Evolutionary conservation across 2,113 vertebrate species (phyloP).

Genomic region (Mohoua ochrocephala): DNA sequence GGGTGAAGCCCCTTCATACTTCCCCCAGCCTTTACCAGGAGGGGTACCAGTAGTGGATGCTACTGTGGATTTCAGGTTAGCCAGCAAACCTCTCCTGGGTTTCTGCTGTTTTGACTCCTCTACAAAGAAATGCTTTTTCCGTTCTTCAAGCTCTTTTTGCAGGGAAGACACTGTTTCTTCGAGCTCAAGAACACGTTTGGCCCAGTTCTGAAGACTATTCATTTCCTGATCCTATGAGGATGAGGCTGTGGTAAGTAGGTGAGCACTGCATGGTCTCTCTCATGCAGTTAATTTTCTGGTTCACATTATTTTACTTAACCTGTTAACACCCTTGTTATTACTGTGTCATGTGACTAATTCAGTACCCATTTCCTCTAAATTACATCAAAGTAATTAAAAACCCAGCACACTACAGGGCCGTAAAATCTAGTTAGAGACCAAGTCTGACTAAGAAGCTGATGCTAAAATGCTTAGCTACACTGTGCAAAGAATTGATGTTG

Average conservation of each 20-base stretch:
- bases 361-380: neutral
- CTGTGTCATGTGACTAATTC: neutral
- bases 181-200: conserved; percentile 65
- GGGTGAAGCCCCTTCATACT: neutral
- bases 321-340: neutral
- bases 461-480: neutral
- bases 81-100: conserved; percentile 73
- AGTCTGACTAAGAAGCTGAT: neutral
- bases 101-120: conserved; percentile 67
- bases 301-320: neutral
- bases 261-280: neutral
- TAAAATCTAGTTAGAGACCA: neutral
- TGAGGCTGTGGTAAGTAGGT: neutral
- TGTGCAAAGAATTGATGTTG: neutral
- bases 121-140: conserved; percentile 16
- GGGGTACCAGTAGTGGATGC: conserved; percentile 56
- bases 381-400: neutral
- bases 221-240: conserved; percentile 58
- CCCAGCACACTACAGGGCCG: neutral
- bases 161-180: conserved; percentile 70
- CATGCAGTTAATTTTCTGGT: neutral
- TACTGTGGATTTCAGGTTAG: conserved; percentile 80
- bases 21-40: conserved; percentile 59
- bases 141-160: conserved; percentile 62
- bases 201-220: conserved; percentile 50